phyloP scores from a whole-genome alignment of 2,888 invertebrate genomes.

The Orchestes rusci region DNA sequence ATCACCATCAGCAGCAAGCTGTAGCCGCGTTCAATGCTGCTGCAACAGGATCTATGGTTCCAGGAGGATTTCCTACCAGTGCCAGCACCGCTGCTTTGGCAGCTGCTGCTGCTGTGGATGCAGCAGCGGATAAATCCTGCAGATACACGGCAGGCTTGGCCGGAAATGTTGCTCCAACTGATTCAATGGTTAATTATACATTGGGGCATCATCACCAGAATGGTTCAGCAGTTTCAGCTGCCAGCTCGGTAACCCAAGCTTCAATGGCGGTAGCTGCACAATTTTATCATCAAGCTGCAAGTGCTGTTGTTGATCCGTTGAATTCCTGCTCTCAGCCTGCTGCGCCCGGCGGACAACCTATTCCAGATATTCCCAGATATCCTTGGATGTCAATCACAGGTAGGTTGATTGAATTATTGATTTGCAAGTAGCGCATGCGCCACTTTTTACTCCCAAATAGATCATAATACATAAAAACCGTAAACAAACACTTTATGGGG shows the following conservation, averaged over 20 bases:
- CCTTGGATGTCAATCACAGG: conserved; percentile 97
- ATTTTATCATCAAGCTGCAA: conserved; percentile 81
- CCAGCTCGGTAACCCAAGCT: conserved; percentile 63
- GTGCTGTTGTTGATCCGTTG: conserved; percentile 75
- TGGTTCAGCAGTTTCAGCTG: conserved; percentile 57
- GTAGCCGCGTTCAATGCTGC: conserved; percentile 56
- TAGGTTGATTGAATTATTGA: conserved; percentile 39
- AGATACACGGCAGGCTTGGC: conserved; percentile 63
- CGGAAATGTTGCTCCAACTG: conserved; percentile 56
- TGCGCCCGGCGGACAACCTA: conserved; percentile 70
- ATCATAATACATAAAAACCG: conserved; percentile 9
- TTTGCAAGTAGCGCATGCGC: not conserved
- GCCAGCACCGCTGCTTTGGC: conserved; percentile 51
- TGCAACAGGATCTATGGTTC: conserved; percentile 58
- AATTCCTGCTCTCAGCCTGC: conserved; percentile 66
- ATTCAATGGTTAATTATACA: conserved; percentile 78
- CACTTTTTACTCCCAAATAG: not conserved
- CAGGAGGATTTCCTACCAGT: conserved; percentile 51
- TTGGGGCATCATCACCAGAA: conserved; percentile 67
- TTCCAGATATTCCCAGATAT: conserved; percentile 88
- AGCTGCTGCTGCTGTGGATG: conserved; percentile 60
- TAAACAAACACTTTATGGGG: conserved; percentile 24
- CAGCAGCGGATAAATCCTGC: conserved; percentile 72
- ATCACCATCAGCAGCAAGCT: conserved; percentile 61
- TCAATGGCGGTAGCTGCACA: conserved; percentile 61